Conservation (phyloP, 2,888 invertebrate genomes). For the Platerodrilus igneus region DNA sequence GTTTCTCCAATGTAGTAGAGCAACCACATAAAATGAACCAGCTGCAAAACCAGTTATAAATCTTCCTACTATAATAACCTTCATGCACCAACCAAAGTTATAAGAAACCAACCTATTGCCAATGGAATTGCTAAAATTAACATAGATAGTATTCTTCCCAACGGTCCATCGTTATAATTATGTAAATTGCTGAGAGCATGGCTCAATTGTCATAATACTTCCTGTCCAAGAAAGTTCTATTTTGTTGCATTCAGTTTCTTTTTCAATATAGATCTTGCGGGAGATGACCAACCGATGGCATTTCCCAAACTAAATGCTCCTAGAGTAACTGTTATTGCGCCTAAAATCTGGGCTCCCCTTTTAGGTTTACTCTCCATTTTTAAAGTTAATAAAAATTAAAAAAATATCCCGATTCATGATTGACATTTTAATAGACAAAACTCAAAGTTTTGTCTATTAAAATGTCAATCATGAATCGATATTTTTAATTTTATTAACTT, state of each 20-base stretch:
- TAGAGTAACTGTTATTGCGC: constrained; percentile 25
- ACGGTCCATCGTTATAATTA: no score
- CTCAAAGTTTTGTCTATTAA: no score
- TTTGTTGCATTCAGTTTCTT: constrained; percentile 12
- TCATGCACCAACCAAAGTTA: constrained; percentile 22
- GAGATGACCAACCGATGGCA: constrained; percentile 49
- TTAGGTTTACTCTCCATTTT: no score
- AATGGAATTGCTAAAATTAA: constrained; percentile 30
- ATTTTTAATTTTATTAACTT: no score
- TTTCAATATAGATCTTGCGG: constrained; percentile 44
- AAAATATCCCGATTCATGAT: no score
- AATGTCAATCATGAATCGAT: no score
- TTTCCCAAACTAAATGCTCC: constrained; percentile 45
- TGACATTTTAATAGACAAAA: no score
- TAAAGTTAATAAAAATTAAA: no score
- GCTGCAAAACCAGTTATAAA: constrained; percentile 49
- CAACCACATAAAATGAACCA: constrained; percentile 70
- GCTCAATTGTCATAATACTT: constrained; percentile 30
- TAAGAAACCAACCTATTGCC: constrained; percentile 32
- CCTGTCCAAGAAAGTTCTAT: constrained; percentile 25
- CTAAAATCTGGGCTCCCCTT: no score
- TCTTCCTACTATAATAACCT: constrained; percentile 28
- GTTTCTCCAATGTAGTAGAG: constrained; percentile 81
- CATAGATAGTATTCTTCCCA: constrained; percentile 33
- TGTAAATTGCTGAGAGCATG: no score